Base-by-base conservation (phyloP, 2,113 vertebrate species). In the Candoia aspera region DNA sequence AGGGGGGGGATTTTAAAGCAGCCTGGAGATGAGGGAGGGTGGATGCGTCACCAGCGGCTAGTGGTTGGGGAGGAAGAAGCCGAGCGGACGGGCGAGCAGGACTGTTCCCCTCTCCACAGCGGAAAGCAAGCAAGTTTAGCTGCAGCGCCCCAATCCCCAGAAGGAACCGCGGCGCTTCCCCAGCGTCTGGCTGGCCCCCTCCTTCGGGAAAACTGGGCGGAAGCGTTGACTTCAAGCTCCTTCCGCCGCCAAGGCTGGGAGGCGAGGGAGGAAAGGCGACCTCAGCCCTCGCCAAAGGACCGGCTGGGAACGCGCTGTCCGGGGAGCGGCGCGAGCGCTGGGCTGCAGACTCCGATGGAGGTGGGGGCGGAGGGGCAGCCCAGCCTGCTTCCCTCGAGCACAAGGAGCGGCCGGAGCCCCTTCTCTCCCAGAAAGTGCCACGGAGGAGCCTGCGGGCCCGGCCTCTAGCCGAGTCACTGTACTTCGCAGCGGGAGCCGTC, bases 191-290 rank as follows among this genome's bases (percentile, higher is more conserved):
- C 64, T 73, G 62, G n/a, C 68, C 68, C 64, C 92, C 94, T 95
- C 91, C 94, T 92, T 88, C 93, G 93, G 96, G 96, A 95, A 98
- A 98, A 98, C 97, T 98, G 97, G 97, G 98, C 98, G 98, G 98
- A 98, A 98, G 98, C 98, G 97, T 98, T 96, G 98, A 97, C 97
- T 98, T 97, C 96, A 93, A 95, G 94, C 94, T 96, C 88, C 96
- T 96, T 96, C 95, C 95, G 96, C 95, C 95, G 88, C 97, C 95
- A 93, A 95, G 95, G 96, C 94, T 93, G 89, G 26, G 90, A 95
- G 95, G 88, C 94, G 93, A 94, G 33, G 37, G 29, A 37, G 90
- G 54, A n/a, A 33, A 59, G 91, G 37, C 11, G 91, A 11, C 17
- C 60, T 57, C 55, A 6, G 73, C 2, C 13, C 6, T 59, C 24